Percentiles rank a stretch among this genome's conserved stretches.
Evolutionary conservation across 2,113 vertebrate species (phyloP).

Genomic region (Ginglymostoma cirratum): DNA sequence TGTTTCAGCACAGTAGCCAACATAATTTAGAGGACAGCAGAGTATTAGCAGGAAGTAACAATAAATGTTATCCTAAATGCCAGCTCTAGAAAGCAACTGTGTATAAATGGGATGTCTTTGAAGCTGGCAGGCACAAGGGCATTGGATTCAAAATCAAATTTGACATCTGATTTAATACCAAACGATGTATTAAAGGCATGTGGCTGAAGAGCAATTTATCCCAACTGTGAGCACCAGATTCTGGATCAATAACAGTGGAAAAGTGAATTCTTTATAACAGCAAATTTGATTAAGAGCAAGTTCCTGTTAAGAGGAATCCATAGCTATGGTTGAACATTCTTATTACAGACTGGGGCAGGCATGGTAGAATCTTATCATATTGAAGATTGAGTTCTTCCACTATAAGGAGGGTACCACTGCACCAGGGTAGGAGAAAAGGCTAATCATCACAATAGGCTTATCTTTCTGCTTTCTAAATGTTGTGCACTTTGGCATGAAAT

Average conservation of each 20-base stretch:
- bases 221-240: background rate
- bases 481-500: background rate
- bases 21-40: background rate
- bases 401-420: background rate
- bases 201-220: constrained; percentile 33
- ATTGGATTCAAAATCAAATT: constrained; percentile 33
- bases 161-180: constrained; percentile 33
- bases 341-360: background rate
- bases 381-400: background rate
- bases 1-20: background rate
- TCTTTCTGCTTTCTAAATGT: background rate
- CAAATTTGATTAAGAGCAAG: constrained; percentile 27
- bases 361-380: background rate
- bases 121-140: constrained; percentile 15
- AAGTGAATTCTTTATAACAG: constrained; percentile 14
- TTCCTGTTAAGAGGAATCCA: constrained; percentile 21
- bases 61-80: background rate
- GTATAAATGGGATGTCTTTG: background rate
- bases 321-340: background rate
- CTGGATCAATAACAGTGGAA: constrained; percentile 27
- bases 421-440: background rate
- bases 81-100: background rate
- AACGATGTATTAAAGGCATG: constrained; percentile 29
- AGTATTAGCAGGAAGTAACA: background rate
- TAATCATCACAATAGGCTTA: background rate